A percentile compares a stretch with the other conserved stretches of the same genome.
These are phyloP conservation scores for Drosophila novamexicana DNA, from an alignment of 1,140 invertebrate species.

Conservation along the genomic window DNA sequence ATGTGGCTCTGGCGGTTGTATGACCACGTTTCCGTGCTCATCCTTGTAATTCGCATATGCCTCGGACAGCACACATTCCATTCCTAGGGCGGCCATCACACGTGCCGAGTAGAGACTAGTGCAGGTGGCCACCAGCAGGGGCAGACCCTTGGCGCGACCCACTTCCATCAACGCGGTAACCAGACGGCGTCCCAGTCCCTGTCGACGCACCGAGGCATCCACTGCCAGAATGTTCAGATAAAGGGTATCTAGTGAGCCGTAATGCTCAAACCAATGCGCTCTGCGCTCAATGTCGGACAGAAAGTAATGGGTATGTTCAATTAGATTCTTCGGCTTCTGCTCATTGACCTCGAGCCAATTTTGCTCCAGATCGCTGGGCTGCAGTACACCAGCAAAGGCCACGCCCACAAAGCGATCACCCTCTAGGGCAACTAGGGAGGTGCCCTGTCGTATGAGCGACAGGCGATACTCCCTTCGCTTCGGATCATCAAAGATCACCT, in stretches of 20 bases:
- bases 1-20: slow-evolving; percentile 44
- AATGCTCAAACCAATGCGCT: slow-evolving; percentile 49
- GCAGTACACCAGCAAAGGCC: slow-evolving; percentile 35
- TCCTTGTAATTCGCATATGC: slow-evolving; percentile 52
- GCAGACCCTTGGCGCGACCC: slow-evolving; percentile 38
- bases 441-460: slow-evolving; percentile 37
- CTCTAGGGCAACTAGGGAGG: slow-evolving; percentile 48
- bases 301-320: slow-evolving; percentile 29
- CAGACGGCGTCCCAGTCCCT: slow-evolving; percentile 50
- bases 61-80: slow-evolving; percentile 42
- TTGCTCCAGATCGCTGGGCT: slow-evolving; percentile 45
- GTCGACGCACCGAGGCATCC: slow-evolving; percentile 41
- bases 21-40: slow-evolving; percentile 31
- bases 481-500: slow-evolving; percentile 10
- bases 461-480: slow-evolving; percentile 42
- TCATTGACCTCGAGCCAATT: slow-evolving; percentile 32
- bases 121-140: slow-evolving; percentile 52
- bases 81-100: slow-evolving; percentile 39
- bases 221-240: slow-evolving; percentile 61
- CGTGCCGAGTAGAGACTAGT: slow-evolving; percentile 49
- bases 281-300: slow-evolving; percentile 42
- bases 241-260: slow-evolving; percentile 29
- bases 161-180: slow-evolving; percentile 42
- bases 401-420: slow-evolving; percentile 54
- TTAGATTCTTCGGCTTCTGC: slow-evolving; percentile 6